Evolutionary conservation across 2,888 invertebrate genomes (phyloP).

Genomic region (Bugula neritina): DNA sequence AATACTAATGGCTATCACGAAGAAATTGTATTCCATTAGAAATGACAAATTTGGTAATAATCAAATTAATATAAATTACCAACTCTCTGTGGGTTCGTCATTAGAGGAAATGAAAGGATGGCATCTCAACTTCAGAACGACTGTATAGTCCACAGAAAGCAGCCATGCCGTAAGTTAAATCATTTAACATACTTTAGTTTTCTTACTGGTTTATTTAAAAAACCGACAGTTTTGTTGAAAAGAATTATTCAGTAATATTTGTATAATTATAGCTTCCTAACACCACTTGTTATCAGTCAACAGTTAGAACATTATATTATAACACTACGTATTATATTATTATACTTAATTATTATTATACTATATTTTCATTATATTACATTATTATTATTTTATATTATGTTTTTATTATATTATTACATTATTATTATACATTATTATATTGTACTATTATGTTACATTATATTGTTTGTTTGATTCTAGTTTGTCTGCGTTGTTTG

Average conservation of each 20-base stretch:
- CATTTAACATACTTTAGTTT: neutral
- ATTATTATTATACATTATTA: neutral
- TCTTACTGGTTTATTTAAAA: neutral
- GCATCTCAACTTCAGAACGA: neutral
- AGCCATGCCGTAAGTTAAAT: neutral
- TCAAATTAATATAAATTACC: neutral
- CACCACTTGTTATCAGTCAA: too few relatives aligned
- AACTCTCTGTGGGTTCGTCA: neutral
- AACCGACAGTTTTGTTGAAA: neutral
- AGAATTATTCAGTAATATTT: too few relatives aligned
- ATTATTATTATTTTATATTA: neutral
- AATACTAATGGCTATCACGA: neutral
- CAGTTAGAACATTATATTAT: too few relatives aligned
- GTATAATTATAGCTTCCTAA: too few relatives aligned
- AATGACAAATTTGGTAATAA: neutral
- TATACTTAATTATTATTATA: too few relatives aligned
- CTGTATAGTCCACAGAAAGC: neutral
- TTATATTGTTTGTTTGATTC: neutral
- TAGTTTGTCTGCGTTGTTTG: constrained; percentile 31
- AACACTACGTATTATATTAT: too few relatives aligned
- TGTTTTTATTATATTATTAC: neutral
- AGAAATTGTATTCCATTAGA: neutral
- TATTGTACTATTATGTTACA: neutral
- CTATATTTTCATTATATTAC: neutral
- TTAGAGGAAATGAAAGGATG: neutral